phyloP scores from a whole-genome alignment of 2,113 vertebrate genomes.

The Neomonachus schauinslandi region DNA sequence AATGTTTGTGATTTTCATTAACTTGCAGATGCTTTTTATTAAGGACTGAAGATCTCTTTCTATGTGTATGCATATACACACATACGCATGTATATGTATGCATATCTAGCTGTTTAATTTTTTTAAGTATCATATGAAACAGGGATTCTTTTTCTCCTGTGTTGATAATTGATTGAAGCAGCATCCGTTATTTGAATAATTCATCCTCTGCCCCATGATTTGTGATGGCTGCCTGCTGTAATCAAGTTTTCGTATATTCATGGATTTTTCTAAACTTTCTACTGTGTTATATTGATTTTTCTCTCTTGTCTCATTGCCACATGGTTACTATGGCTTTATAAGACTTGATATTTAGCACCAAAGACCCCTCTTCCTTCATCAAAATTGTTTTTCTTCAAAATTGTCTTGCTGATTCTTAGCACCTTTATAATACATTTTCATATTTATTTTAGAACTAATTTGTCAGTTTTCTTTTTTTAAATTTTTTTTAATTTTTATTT shows the following conservation, averaged over 20 bases:
- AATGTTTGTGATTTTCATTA: not conserved
- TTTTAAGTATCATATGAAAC: not conserved
- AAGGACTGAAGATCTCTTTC: not conserved
- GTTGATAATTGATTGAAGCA: not conserved
- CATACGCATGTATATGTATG: not conserved
- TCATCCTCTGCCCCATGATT: not conserved
- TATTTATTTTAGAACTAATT: not conserved
- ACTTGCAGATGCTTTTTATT: not conserved
- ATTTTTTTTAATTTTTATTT: too few species aligned
- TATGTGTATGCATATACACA: not conserved
- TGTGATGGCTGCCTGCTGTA: not conserved
- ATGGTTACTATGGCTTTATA: not conserved
- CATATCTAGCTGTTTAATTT: not conserved
- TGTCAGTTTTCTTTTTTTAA: not conserved
- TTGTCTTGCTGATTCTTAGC: not conserved
- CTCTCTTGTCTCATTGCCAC: not conserved
- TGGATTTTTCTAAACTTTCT: not conserved
- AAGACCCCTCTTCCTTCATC: not conserved
- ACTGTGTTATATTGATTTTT: not conserved
- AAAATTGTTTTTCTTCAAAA: not conserved
- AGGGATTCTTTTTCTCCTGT: not conserved
- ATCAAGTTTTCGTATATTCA: not conserved
- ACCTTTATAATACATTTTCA: not conserved
- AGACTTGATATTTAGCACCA: not conserved
- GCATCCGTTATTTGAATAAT: not conserved